phyloP scores from a whole-genome alignment of 2,113 vertebrate genomes.

The Mustela nigripes region DNA sequence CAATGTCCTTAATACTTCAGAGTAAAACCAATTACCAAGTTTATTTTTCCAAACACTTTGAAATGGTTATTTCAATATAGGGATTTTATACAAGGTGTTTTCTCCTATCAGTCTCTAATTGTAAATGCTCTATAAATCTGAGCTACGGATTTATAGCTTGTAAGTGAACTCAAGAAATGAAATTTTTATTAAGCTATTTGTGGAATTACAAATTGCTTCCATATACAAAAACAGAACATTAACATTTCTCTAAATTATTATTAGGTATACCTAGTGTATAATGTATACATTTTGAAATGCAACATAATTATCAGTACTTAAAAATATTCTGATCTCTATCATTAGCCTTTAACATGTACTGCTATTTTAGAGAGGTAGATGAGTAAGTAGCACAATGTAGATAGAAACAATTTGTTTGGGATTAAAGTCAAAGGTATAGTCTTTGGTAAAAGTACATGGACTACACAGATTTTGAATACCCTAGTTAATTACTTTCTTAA shows the following conservation, averaged over 20 bases:
- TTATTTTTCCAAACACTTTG: slow-evolving; percentile 1
- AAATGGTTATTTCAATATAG: background rate
- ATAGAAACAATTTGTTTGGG: background rate
- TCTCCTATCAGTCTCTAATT: background rate
- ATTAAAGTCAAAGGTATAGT: background rate
- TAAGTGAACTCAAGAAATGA: background rate
- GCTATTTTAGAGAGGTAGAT: background rate
- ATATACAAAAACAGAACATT: background rate
- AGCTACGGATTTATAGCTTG: background rate
- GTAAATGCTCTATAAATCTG: background rate
- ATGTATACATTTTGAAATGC: background rate
- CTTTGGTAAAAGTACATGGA: background rate
- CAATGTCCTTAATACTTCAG: background rate
- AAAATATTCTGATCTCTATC: background rate
- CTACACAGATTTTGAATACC: background rate
- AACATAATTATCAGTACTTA: background rate
- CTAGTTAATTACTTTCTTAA: background rate
- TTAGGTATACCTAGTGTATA: background rate
- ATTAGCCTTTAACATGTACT: background rate
- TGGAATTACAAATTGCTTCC: background rate
- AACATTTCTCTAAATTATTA: slow-evolving; percentile 37
- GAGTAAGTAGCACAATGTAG: background rate
- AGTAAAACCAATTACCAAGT: background rate
- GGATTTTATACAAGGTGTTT: background rate
- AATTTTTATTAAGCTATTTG: background rate